Evolutionary conservation across 2,797 vertebrate genomes (phyloP), one percentile per base, ranked within the genome.

Genomic region (Argentina silus): DNA sequence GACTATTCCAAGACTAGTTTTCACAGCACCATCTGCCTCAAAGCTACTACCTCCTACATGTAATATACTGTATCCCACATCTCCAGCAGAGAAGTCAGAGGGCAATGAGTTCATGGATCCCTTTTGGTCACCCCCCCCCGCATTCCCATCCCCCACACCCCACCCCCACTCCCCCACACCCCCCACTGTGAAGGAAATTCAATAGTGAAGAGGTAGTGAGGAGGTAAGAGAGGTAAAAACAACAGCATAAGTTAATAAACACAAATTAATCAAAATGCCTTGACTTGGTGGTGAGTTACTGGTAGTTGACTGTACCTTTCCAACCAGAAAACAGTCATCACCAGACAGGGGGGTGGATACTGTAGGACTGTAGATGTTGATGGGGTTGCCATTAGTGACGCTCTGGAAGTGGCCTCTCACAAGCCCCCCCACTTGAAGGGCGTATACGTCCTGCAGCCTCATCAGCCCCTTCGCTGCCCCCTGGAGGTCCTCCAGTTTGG

Each of bases 371-470:
- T 94, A 95, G 63, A 97, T 75, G 15, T 95, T 92, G 60, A 90
- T 55, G 0, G 72, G 73, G 0, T 87, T 36, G 0, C 90, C 79
- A 50, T 87, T 62, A 0, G 86, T 73, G 1, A 86, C 72, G 43
- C 84, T 93, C 85, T 95, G 96, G 87, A 99, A 97, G 72, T 90
- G 69, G 0, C 97, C 97, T 0, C 68, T 90, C 36, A 91, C 94
- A 5, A 98, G 84, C 27, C 93, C 94, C 42, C 92, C 89, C 42
- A 97, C 95, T 0, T 86, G 94, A 53, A 98, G 95, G 0, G 88
- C 83, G 0, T 98, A 98, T 47, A 98, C 96, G 0, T 99, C 97
- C 91, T 99, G 97, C 78, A 98, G 91, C 70, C 97, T 88, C 96
- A 98, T 96, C 81, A 99, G 89, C 0, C 94, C 97, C 79, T 80